A percentile compares a stretch with the other conserved stretches of the same genome.
These are phyloP conservation scores for Drosophila yakuba DNA, from an alignment of 1,140 invertebrate species.

Conservation along the genomic window DNA sequence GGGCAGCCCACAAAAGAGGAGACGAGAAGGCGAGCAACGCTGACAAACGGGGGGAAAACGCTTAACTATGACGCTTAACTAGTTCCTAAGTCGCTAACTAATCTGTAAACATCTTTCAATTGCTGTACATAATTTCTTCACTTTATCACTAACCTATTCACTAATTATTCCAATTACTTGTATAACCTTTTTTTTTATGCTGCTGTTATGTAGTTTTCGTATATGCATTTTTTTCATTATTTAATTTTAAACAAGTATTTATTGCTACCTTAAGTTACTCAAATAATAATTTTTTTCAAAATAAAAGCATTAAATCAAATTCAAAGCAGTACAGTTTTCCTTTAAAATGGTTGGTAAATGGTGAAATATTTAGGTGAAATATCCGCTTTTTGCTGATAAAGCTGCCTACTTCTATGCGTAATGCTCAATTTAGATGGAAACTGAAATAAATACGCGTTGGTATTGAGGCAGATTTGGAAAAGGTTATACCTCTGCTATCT, in stretches of 20 bases:
- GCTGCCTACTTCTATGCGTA: too few relatives aligned
- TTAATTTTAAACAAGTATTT: constrained; percentile 56
- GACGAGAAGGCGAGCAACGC: constrained; percentile 26
- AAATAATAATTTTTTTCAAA: constrained; percentile 46
- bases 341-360: too few relatives aligned
- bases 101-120: background rate
- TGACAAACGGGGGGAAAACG: constrained; percentile 84
- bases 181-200: constrained; percentile 51
- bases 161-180: too few relatives aligned
- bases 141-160: background rate
- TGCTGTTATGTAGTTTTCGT: too few relatives aligned
- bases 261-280: constrained; percentile 19
- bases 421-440: too few relatives aligned
- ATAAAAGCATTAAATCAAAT: constrained; percentile 58
- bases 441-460: too few relatives aligned
- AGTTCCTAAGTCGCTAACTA: constrained; percentile 65
- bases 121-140: constrained; percentile 30
- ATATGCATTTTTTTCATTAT: constrained; percentile 59
- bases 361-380: too few relatives aligned
- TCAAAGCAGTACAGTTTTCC: background rate
- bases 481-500: too few relatives aligned
- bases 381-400: too few relatives aligned
- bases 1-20: background rate
- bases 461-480: too few relatives aligned
- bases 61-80: constrained; percentile 82